Conservation (phyloP, 1,140 invertebrate species). For the Thalassaphorura encarpata region DNA sequence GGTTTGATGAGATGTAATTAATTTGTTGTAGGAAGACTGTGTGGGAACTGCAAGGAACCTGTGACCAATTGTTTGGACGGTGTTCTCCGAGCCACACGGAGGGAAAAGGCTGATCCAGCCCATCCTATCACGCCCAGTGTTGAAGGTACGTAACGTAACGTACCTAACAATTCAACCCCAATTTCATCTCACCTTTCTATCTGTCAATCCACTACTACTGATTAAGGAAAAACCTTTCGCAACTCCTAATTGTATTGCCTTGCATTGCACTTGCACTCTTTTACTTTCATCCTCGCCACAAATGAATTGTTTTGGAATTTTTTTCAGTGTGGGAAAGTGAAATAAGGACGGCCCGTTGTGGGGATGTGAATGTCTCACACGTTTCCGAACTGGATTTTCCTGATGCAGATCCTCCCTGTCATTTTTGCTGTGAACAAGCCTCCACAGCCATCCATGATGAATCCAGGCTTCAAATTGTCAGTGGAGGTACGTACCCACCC, state of each 20-base stretch:
- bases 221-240: not conserved
- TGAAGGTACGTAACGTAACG: constrained; percentile 30
- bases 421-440: constrained; percentile 37
- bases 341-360: constrained; percentile 32
- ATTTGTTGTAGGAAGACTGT: constrained; percentile 24
- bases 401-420: constrained; percentile 37
- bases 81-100: constrained; percentile 20
- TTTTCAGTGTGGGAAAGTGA: constrained; percentile 34
- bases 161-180: no score
- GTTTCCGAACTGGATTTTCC: constrained; percentile 36
- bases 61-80: constrained; percentile 26
- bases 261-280: no score
- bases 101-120: constrained; percentile 14
- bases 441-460: constrained; percentile 37
- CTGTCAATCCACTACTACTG: not conserved
- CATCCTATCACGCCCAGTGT: constrained; percentile 23
- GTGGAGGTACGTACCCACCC: constrained; percentile 33
- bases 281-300: not conserved
- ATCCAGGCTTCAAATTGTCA: constrained; percentile 36
- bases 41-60: constrained; percentile 27
- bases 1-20: no score
- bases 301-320: not conserved
- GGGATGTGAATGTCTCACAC: constrained; percentile 35
- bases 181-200: not conserved
- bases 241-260: no score